These are phyloP conservation scores for Archocentrus centrarchus DNA, from an alignment of 2,113 vertebrate genomes.

Conservation along the genomic window DNA sequence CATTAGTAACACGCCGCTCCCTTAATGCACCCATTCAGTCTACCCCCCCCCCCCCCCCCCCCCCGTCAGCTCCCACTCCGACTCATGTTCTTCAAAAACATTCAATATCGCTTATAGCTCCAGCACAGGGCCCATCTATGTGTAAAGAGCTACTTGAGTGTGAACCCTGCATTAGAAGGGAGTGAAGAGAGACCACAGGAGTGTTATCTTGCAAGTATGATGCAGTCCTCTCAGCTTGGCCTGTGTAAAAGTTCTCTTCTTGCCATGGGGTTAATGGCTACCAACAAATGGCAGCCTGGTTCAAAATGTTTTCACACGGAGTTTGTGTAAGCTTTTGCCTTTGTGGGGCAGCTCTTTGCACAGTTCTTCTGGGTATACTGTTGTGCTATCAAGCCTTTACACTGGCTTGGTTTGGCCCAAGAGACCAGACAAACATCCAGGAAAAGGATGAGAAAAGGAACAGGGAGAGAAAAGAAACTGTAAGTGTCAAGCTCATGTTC, in stretches of 20 bases:
- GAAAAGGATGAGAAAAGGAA: slow-evolving; percentile 33
- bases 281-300: slow-evolving; percentile 9
- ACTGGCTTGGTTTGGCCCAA: slow-evolving; percentile 43
- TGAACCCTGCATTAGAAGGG: slow-evolving; percentile 48
- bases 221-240: background rate
- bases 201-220: slow-evolving; percentile 32
- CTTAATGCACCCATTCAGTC: slow-evolving; percentile 42
- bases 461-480: slow-evolving; percentile 3
- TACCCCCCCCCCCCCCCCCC: background rate
- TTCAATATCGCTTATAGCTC: background rate
- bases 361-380: slow-evolving; percentile 17
- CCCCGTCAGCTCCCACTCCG: slow-evolving; percentile 17
- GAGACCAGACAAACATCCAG: slow-evolving; percentile 54
- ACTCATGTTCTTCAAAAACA: slow-evolving; percentile 47
- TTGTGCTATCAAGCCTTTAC: slow-evolving; percentile 25
- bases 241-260: slow-evolving; percentile 19
- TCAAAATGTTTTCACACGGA: background rate
- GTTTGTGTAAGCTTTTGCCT: background rate
- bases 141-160: slow-evolving; percentile 55
- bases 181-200: slow-evolving; percentile 16
- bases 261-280: slow-evolving; percentile 29
- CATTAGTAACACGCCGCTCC: slow-evolving; percentile 46
- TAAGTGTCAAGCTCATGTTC: slow-evolving; percentile 57
- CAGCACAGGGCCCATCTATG: background rate
- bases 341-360: background rate